phyloP scores from a whole-genome alignment of 2,797 vertebrate genomes.

The Chanos chanos region DNA sequence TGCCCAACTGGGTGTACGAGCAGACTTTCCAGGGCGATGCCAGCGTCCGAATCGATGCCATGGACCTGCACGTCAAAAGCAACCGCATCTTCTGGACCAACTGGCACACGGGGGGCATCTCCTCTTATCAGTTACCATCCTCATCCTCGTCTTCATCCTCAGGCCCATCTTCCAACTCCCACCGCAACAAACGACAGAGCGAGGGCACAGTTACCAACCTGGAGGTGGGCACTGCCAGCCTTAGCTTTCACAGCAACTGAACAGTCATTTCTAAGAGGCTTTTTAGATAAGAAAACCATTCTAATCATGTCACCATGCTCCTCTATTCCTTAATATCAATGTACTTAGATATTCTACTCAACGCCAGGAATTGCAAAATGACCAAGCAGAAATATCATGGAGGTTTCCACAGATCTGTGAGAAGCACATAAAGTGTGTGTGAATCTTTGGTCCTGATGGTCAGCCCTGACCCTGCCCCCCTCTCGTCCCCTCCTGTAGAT shows the following conservation, averaged over 20 bases:
- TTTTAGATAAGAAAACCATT: too few relatives aligned
- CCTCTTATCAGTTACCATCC: constrained; percentile 83
- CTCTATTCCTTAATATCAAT: too few relatives aligned
- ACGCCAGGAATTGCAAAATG: too few relatives aligned
- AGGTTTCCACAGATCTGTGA: too few relatives aligned
- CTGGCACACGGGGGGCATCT: constrained; percentile 94
- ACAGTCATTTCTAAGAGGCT: too few relatives aligned
- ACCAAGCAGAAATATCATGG: too few relatives aligned
- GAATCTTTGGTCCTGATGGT: too few relatives aligned
- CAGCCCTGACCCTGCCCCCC: neutral
- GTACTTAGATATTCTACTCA: too few relatives aligned
- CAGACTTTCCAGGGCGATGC: constrained; percentile 91
- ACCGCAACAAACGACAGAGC: constrained; percentile 81
- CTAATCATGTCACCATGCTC: too few relatives aligned
- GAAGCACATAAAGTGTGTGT: too few relatives aligned
- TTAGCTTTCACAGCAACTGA: neutral
- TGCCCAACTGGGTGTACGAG: constrained; percentile 90
- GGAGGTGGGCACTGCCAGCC: constrained; percentile 65
- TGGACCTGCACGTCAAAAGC: constrained; percentile 92
- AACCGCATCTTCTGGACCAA: constrained; percentile 98
- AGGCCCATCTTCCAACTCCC: constrained; percentile 75
- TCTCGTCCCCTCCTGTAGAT: constrained; percentile 66
- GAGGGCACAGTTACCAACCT: constrained; percentile 83
- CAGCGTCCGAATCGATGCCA: constrained; percentile 90
- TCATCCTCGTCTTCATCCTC: constrained; percentile 45